Evolutionary conservation across 2,888 invertebrate genomes (phyloP).

Genomic region (Cerastis rubricosa): DNA sequence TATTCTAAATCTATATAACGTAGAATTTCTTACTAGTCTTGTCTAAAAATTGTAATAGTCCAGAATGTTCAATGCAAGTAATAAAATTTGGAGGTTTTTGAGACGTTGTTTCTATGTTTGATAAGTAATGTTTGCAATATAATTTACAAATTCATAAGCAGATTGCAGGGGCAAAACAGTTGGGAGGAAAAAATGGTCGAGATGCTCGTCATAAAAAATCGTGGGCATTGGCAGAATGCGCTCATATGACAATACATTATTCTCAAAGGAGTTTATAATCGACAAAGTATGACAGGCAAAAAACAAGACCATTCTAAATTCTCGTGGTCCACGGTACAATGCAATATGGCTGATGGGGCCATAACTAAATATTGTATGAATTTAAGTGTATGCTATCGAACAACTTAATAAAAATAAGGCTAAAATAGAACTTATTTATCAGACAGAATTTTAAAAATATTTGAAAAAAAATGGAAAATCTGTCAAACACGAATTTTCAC

Average conservation of each 20-base stretch:
- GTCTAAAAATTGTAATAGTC: constrained; percentile 36
- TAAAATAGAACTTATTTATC: not conserved
- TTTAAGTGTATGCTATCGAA: not conserved
- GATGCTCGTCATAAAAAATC: not conserved
- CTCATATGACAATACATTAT: not conserved
- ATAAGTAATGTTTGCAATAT: not conserved
- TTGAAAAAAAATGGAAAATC: not conserved
- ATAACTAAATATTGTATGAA: constrained; percentile 28
- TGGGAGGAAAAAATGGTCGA: too few species aligned
- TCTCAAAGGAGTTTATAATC: constrained; percentile 14
- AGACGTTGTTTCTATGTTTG: constrained; percentile 11
- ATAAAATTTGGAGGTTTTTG: constrained; percentile 44
- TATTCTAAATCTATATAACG: constrained; percentile 84
- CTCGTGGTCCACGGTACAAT: constrained; percentile 27
- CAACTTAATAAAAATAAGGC: not conserved
- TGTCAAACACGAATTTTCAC: constrained; percentile 7
- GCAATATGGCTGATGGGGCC: not conserved
- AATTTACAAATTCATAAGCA: not conserved
- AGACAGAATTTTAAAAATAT: not conserved
- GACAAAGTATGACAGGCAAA: not conserved
- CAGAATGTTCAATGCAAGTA: constrained; percentile 39
- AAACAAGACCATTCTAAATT: constrained; percentile 35
- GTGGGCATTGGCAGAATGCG: not conserved
- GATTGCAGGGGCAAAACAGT: too few species aligned
- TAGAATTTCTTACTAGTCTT: constrained; percentile 27